A percentile compares a stretch with the other conserved stretches of the same genome.
Evolutionary conservation across 2,888 invertebrate species (phyloP).

Genomic region (Neocrepidodera transversa): DNA sequence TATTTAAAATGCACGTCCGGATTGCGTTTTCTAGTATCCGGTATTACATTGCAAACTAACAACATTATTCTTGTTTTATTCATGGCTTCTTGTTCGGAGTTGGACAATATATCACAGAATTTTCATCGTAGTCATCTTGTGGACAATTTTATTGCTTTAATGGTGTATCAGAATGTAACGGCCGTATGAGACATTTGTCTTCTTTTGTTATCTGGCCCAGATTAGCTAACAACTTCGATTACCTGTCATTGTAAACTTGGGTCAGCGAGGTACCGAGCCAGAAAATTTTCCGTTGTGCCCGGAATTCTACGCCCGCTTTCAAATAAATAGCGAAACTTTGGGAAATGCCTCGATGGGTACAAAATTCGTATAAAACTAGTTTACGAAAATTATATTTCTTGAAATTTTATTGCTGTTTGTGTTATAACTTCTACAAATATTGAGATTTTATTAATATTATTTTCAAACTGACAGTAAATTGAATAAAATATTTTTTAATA

Average conservation of each 20-base stretch:
- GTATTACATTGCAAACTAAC: not conserved
- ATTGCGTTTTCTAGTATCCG: not conserved
- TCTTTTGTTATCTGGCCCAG: slow-evolving; percentile 19
- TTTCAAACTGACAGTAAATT: too few relatives aligned
- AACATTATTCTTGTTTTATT: slow-evolving; percentile 6
- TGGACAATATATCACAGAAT: slow-evolving; percentile 11
- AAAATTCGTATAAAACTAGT: not conserved
- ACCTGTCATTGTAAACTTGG: slow-evolving; percentile 20
- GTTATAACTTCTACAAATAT: not conserved
- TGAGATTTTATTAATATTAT: too few relatives aligned
- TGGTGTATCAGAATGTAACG: slow-evolving; percentile 15
- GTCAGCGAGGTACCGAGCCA: slow-evolving; percentile 15
- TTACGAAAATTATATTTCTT: not conserved
- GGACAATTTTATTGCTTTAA: slow-evolving; percentile 19
- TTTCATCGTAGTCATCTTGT: slow-evolving; percentile 6
- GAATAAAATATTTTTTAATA: too few relatives aligned
- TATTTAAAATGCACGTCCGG: not conserved
- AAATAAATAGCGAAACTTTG: slow-evolving; percentile 7
- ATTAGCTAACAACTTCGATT: slow-evolving; percentile 24
- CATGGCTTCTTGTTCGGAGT: slow-evolving; percentile 1
- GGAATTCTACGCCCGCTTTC: slow-evolving; percentile 4
- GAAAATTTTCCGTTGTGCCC: slow-evolving; percentile 20
- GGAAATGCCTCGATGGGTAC: not conserved
- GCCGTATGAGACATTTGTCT: slow-evolving; percentile 10
- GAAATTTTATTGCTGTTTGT: not conserved